These are phyloP conservation scores for Bubo bubo DNA, from an alignment of 2,113 vertebrate species.

Conservation along the genomic window DNA sequence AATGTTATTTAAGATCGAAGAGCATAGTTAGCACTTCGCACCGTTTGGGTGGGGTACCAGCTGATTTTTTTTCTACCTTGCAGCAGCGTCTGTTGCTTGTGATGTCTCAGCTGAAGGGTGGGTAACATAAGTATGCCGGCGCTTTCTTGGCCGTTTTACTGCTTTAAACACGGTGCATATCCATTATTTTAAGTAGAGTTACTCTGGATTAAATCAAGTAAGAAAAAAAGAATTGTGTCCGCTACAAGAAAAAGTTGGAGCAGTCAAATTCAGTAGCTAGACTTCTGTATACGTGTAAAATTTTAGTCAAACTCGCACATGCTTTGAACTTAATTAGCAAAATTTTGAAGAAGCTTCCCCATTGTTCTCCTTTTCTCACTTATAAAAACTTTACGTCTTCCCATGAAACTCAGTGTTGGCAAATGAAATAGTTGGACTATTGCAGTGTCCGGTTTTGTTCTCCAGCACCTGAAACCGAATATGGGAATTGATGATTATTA, in stretches of 20 bases:
- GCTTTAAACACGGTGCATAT: neutral
- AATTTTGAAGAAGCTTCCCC: neutral
- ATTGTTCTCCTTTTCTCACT: neutral
- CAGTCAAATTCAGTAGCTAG: neutral
- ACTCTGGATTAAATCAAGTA: neutral
- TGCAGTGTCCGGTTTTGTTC: neutral
- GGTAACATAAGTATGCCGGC: accelerated
- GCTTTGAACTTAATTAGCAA: neutral
- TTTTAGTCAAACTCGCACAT: neutral
- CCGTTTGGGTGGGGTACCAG: neutral
- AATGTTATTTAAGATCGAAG: neutral
- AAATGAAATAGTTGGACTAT: neutral
- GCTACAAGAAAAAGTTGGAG: neutral
- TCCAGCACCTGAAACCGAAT: neutral
- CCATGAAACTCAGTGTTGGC: neutral
- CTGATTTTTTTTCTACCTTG: neutral
- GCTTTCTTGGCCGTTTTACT: neutral
- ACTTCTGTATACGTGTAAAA: neutral
- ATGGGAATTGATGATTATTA: neutral
- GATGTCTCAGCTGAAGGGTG: neutral
- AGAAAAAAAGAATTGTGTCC: neutral
- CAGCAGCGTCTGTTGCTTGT: neutral
- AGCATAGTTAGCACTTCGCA: neutral
- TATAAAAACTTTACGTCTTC: neutral
- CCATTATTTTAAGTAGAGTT: neutral